Evolutionary conservation across 2,888 invertebrate species (phyloP), one percentile per base, ranked within the genome.

Genomic region (Syrphus vitripennis): DNA sequence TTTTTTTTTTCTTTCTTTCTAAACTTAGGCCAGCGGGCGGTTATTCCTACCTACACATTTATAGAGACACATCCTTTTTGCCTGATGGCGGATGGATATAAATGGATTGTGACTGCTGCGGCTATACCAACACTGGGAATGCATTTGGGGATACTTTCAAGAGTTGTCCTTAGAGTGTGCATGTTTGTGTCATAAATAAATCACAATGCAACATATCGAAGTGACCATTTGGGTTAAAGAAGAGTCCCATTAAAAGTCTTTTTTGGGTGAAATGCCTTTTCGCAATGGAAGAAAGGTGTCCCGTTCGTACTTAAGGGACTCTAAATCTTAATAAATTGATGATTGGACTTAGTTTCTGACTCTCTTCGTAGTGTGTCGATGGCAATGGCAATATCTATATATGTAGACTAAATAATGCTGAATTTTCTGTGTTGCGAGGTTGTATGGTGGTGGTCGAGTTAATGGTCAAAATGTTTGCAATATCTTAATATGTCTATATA

Each of bases 281-380:
- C 29, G 14, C 3, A 34, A 34, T 34, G 6, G 45, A 74, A 77
- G 81, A 72, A 84, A 84, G 86, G 77, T 81, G 72, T 77, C 81
- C 63, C 74, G 26, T 65, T 42, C 69, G 34, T 21, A 40, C 77
- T 86, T 69, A 74, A 37, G 67, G 48, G 37, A 57, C 77, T 74
- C 78, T 86, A 86, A 82, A 86, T 86, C 81, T 82, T 86, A 86
- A 86, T 86, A 82, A 86, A 86, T 86, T 72, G 86, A 81, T 86
- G 74, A 77, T 37, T 74, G 86, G 86, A 82, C 77, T 86, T 78
- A 78, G 82, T 80, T 84, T 71, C 77, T 80, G 80, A 72, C 37
- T 67, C 48, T 34, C 40, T 3, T 65, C 10, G 45, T 59, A n/a
- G 42, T 26, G 19, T 37, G 34, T 82, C 76, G 65, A 63, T 70